Evolutionary conservation across 2,888 invertebrate genomes (phyloP).

Genomic region (Melanostoma scalare): DNA sequence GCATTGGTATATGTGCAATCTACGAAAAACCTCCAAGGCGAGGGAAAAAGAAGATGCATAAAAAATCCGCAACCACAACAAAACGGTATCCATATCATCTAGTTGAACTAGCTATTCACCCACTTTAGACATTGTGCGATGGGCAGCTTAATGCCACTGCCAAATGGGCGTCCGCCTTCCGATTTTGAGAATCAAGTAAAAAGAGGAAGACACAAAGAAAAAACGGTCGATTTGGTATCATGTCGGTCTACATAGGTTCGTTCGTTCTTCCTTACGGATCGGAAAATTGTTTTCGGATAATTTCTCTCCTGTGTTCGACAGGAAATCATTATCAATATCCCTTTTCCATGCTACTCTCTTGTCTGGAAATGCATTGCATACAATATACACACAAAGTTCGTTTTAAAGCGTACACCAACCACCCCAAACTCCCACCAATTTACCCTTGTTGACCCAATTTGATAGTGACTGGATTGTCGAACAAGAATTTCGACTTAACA

Average conservation of each 20-base stretch:
- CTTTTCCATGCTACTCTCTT: conserved; percentile 49
- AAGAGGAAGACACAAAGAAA: conserved; percentile 1
- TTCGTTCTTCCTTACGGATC: conserved; percentile 60
- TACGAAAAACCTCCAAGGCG: conserved; percentile 7
- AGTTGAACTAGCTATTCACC: conserved; percentile 4
- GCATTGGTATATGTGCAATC: background rate
- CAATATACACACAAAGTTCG: conserved; percentile 27
- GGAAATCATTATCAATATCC: conserved; percentile 72
- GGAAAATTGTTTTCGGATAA: conserved; percentile 72
- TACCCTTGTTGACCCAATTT: conserved; percentile 66
- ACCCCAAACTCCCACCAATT: background rate
- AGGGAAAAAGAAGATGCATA: conserved; percentile 16
- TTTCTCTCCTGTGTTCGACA: conserved; percentile 72
- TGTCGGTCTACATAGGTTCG: conserved; percentile 46
- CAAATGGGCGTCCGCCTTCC: conserved; percentile 26
- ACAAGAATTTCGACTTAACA: conserved; percentile 67
- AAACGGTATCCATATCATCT: conserved; percentile 48
- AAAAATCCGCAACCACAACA: conserved; percentile 53
- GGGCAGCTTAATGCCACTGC: conserved; percentile 17
- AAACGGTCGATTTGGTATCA: conserved; percentile 67
- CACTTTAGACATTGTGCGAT: conserved; percentile 21
- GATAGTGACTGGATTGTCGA: conserved; percentile 59
- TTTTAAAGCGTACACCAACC: conserved; percentile 21
- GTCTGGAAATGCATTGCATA: conserved; percentile 40
- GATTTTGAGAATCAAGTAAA: conserved; percentile 50